phyloP scores from a whole-genome alignment of 2,113 vertebrate genomes.

The Gracilinanus agilis region DNA sequence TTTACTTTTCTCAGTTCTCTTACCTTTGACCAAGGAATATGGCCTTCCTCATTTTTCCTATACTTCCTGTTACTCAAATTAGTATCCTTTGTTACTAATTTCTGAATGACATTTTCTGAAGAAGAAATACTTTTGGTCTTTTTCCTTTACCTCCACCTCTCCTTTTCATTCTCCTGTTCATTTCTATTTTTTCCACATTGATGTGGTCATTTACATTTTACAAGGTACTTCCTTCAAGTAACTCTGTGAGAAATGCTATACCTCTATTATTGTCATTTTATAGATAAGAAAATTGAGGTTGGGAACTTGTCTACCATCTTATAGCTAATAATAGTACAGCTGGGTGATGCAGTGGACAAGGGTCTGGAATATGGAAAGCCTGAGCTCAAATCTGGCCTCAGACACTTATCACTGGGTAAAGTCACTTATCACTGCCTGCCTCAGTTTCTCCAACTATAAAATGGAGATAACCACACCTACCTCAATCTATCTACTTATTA shows the following conservation, averaged over 20 bases:
- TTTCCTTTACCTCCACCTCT: background rate
- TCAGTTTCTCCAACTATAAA: background rate
- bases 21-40: conserved; percentile 65
- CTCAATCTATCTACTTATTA: too few species aligned
- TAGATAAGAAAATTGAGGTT: background rate
- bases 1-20: conserved; percentile 79
- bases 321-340: background rate
- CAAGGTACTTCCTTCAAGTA: background rate
- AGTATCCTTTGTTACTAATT: conserved; percentile 36
- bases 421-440: background rate
- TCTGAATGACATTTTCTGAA: conserved; percentile 54
- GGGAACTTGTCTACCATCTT: background rate
- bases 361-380: background rate
- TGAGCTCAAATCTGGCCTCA: too few species aligned
- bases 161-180: background rate
- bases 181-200: background rate
- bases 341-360: background rate
- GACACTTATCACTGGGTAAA: background rate
- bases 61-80: conserved; percentile 75
- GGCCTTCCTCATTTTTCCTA: conserved; percentile 76
- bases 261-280: background rate
- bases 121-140: conserved; percentile 25
- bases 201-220: background rate
- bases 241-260: background rate
- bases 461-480: background rate